Percentiles rank a stretch among this genome's conserved stretches.
These are phyloP conservation scores for Sorex fumeus DNA, from an alignment of 2,113 vertebrate species.

Conservation along the genomic window DNA sequence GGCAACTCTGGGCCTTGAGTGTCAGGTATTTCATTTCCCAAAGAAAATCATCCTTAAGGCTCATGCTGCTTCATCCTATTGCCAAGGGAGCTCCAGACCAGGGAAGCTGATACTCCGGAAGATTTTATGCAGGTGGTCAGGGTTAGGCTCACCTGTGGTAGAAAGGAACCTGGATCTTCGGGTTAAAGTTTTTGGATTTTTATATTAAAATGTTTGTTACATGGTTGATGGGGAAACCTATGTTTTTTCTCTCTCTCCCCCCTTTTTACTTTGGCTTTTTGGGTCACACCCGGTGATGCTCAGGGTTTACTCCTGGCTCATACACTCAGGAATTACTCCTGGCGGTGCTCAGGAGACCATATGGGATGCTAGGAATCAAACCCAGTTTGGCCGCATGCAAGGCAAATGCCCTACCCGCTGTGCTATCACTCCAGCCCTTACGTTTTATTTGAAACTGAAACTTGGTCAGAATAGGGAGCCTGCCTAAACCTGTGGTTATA, in stretches of 20 bases:
- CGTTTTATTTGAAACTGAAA: background rate
- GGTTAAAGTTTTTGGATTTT: background rate
- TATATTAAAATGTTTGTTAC: background rate
- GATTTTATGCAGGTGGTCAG: background rate
- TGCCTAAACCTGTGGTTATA: background rate
- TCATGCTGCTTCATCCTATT: fast-evolving
- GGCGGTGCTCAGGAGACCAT: too few species aligned
- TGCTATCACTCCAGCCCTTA: background rate
- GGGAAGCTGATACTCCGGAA: fast-evolving
- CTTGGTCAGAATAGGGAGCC: background rate
- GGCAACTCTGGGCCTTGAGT: background rate
- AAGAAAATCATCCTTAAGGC: fast-evolving
- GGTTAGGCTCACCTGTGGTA: background rate
- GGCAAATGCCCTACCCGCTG: background rate
- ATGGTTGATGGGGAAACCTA: background rate
- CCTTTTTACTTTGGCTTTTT: too few species aligned
- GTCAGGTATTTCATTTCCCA: background rate
- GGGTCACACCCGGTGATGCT: too few species aligned
- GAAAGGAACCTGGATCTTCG: background rate
- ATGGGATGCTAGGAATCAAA: too few species aligned
- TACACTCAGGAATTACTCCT: too few species aligned
- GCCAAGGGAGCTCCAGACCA: background rate
- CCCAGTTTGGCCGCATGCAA: too few species aligned
- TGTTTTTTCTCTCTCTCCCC: background rate
- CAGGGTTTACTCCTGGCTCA: too few species aligned